These are phyloP conservation scores for Bombus cullumanus DNA, from an alignment of 1,140 invertebrate species.

Conservation along the genomic window DNA sequence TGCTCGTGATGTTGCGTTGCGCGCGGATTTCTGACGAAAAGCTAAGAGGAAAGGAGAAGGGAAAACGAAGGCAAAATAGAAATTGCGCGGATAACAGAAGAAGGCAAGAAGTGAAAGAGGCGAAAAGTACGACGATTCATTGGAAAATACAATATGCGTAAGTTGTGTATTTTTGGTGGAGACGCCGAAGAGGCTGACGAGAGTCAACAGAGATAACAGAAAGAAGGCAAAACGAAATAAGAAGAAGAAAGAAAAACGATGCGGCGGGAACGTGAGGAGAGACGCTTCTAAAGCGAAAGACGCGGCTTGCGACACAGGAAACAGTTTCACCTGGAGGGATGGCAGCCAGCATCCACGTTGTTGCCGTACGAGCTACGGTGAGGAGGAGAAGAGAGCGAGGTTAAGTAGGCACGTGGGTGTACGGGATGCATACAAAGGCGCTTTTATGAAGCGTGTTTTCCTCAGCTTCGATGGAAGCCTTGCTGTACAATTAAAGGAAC, in stretches of 20 bases:
- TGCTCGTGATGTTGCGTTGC: not conserved
- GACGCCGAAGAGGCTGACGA: not conserved
- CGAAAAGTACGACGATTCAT: not conserved
- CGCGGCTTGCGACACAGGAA: constrained; percentile 78
- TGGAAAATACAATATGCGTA: not conserved
- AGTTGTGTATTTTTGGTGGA: constrained; percentile 3
- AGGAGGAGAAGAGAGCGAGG: constrained; percentile 24
- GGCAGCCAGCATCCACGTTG: constrained; percentile 57
- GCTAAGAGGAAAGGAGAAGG: not conserved
- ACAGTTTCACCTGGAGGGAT: constrained; percentile 75
- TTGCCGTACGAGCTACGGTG: not conserved
- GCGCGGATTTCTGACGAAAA: not conserved
- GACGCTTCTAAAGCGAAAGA: constrained; percentile 41
- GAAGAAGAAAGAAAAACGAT: constrained; percentile 28
- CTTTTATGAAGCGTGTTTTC: constrained; percentile 71
- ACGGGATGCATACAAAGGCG: constrained; percentile 66
- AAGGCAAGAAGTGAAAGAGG: not conserved
- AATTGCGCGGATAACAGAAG: not conserved
- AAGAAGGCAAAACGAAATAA: not conserved
- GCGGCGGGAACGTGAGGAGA: constrained; percentile 65
- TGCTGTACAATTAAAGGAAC: constrained; percentile 39
- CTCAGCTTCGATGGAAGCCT: constrained; percentile 48
- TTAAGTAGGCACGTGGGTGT: constrained; percentile 71
- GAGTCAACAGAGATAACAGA: not conserved
- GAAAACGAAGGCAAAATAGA: not conserved